These are phyloP conservation scores for Neostethus bicornis DNA, from an alignment of 2,797 vertebrate genomes.

Conservation along the genomic window DNA sequence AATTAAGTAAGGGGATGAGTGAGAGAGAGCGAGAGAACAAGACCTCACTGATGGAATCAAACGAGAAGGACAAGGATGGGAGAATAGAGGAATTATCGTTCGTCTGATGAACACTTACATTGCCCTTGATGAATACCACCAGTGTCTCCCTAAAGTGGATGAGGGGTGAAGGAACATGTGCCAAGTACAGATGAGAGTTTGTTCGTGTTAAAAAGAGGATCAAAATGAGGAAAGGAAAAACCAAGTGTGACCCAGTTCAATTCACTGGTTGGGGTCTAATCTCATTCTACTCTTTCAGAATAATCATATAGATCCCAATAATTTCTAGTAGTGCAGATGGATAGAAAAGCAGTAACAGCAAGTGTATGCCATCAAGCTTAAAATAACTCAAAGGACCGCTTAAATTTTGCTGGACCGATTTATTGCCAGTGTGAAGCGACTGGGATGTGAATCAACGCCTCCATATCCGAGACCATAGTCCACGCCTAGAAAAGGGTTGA, in stretches of 20 bases:
- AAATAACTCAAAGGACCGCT: no score
- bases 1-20: slow-evolving; percentile 57
- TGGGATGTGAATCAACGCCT: no score
- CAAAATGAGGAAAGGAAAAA: slow-evolving; percentile 37
- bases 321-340: no score
- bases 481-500: no score
- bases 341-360: no score
- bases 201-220: slow-evolving; percentile 23
- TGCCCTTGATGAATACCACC: slow-evolving; percentile 62
- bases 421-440: no score
- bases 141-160: slow-evolving; percentile 41
- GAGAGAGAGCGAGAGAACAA: slow-evolving; percentile 57
- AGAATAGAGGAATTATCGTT: slow-evolving; percentile 61
- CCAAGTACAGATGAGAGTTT: slow-evolving; percentile 40
- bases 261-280: slow-evolving; percentile 32
- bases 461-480: no score
- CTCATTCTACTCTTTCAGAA: slow-evolving; percentile 4
- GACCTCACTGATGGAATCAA: slow-evolving; percentile 73
- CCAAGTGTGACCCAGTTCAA: slow-evolving; percentile 29
- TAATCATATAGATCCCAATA: slow-evolving; percentile 30
- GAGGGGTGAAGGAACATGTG: slow-evolving; percentile 35
- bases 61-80: slow-evolving; percentile 62
- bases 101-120: slow-evolving; percentile 59
- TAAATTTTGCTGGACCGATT: no score
- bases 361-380: no score